Conservation (phyloP, 2,797 vertebrate species). For the Acanthornis magna region DNA sequence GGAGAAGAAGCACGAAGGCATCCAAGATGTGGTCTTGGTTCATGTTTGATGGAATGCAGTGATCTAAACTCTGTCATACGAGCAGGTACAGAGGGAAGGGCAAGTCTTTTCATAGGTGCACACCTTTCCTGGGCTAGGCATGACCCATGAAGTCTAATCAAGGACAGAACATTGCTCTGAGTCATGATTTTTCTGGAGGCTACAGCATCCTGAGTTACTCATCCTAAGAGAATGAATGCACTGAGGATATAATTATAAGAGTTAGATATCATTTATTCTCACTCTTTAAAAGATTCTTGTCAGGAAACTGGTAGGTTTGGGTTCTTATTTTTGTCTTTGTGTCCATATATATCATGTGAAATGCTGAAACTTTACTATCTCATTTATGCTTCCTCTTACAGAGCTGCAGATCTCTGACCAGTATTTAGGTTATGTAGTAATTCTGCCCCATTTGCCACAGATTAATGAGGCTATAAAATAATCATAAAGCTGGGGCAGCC, state of each 20-base stretch:
- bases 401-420: neutral
- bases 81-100: neutral
- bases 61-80: neutral
- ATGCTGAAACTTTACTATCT: conserved; percentile 8
- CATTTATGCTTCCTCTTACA: conserved; percentile 1
- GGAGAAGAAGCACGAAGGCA: neutral
- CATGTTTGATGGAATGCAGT: neutral
- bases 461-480: conserved; percentile 56
- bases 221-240: conserved; percentile 15
- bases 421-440: conserved; percentile 8
- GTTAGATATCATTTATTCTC: conserved; percentile 7
- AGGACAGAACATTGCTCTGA: conserved; percentile 9
- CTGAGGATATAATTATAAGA: conserved; percentile 20
- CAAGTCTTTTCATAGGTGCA: neutral
- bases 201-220: neutral
- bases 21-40: neutral
- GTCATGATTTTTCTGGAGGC: conserved; percentile 32
- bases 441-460: conserved; percentile 32
- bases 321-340: neutral
- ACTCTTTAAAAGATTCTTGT: neutral
- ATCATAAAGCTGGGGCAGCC: conserved; percentile 6
- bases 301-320: neutral
- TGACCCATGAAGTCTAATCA: neutral
- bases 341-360: neutral
- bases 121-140: neutral